Evolutionary conservation across 2,888 invertebrate species (phyloP), one percentile per base, ranked within the genome.

Genomic region (Pollenia griseotomentosa): DNA sequence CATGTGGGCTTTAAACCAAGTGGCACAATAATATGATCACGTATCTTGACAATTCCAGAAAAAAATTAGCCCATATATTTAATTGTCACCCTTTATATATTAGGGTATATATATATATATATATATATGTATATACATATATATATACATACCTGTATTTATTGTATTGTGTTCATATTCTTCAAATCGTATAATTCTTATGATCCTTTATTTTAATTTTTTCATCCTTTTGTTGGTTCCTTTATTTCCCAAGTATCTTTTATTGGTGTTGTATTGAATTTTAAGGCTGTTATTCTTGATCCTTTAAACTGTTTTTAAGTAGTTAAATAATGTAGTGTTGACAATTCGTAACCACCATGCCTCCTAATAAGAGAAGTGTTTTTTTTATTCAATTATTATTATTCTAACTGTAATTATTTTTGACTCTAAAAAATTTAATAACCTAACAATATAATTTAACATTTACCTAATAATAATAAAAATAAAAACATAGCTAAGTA

Each of bases 321-420:
- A 61, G n/a, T 61, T 44, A 7, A 57, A 55, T 59, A 57, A 46
- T 16, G 65, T 74, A 68, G 74, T 68, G n/a, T 75, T 74, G 57
- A 61, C 51, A 68, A 68, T 66, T 59, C 23, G 44, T 68, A 82
- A 70, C 82, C 14, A 68, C 55, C 74, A 66, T 66, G 57, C 57
- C 66, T 82, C 11, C 73, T 74, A 48, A 44, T 23, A 53, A n/a
- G 2, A 42, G 3, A 53, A 51, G 8, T n/a, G 16, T 61, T 61
- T 63, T 71, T 57, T 11, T 16, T 57, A 33, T 33, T 16, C 16
- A 9, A 40, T 74, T 40, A 71, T 42, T 12, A 11, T 57, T 66
- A 57, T 74, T 75, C 40, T 59, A 51, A 19, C 9, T 51, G 14
- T 40, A 81, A 57, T 10, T 65, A 16, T 71, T 2, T 70, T 79